phyloP scores from a whole-genome alignment of 2,113 vertebrate genomes.

The Donacobius atricapilla region DNA sequence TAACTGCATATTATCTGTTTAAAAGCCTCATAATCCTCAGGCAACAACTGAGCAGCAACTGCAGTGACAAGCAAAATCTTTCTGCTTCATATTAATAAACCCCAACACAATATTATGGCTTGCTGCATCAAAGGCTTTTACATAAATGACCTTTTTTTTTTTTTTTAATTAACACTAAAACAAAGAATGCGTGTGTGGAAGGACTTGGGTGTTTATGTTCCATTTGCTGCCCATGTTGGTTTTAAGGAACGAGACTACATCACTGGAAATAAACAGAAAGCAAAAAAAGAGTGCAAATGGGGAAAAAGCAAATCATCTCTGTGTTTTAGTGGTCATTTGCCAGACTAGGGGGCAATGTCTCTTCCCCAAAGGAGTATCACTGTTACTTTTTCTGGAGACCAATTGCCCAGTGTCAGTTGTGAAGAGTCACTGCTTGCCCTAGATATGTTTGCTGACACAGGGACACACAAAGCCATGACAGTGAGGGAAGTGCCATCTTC shows the following conservation, averaged over 20 bases:
- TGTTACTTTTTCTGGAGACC: background rate
- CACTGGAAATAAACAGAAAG: background rate
- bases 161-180: background rate
- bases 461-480: background rate
- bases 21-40: constrained; percentile 32
- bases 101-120: background rate
- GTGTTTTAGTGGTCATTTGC: background rate
- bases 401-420: background rate
- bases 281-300: background rate
- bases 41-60: background rate
- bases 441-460: background rate
- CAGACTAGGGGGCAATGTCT: background rate
- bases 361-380: background rate
- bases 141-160: background rate
- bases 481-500: background rate
- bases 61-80: background rate
- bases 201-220: background rate
- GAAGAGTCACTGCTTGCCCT: background rate
- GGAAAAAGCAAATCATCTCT: background rate
- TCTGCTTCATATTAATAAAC: background rate
- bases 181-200: background rate
- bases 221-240: background rate
- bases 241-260: background rate
- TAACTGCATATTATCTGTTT: constrained; percentile 5
- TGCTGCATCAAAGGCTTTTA: background rate